Evolutionary conservation across 2,797 vertebrate species (phyloP).

Genomic region (Eutrigla gurnardus): DNA sequence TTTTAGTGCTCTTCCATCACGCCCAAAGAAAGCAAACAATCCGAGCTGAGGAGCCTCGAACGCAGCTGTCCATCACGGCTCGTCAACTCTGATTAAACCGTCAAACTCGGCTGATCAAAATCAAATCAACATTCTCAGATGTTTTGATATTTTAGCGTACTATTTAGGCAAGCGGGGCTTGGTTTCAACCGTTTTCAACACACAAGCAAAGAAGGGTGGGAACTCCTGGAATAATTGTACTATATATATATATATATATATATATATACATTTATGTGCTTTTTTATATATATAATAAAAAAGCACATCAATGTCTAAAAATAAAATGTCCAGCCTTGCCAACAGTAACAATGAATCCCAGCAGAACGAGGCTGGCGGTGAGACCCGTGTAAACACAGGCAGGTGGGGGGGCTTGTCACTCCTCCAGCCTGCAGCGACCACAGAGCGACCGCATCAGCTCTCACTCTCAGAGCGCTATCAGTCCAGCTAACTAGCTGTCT

Average conservation of each 20-base stretch:
- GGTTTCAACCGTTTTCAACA: no score
- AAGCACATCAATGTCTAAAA: neutral
- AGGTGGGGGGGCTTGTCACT: neutral
- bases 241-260: no score
- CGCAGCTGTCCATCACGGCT: no score
- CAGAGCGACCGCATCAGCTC: constrained; percentile 17
- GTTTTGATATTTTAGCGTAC: no score
- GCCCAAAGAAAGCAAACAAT: no score
- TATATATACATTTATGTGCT: no score
- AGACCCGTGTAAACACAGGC: constrained; percentile 1
- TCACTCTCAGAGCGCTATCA: constrained; percentile 44
- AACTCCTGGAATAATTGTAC: neutral
- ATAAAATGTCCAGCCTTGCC: constrained; percentile 3
- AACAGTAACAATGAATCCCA: constrained; percentile 16
- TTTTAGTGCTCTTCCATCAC: no score
- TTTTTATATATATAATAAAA: neutral
- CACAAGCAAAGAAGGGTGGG: neutral
- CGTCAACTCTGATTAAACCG: no score
- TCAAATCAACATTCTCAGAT: no score
- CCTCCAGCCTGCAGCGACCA: neutral
- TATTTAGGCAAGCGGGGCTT: no score
- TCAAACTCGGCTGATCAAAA: no score
- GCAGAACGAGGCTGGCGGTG: constrained; percentile 1
- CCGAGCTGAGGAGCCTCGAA: no score
- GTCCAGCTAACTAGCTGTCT: constrained; percentile 39